These are phyloP conservation scores for Steatocranus sp. DNA, from an alignment of 2,797 vertebrate genomes.

Conservation along the genomic window DNA sequence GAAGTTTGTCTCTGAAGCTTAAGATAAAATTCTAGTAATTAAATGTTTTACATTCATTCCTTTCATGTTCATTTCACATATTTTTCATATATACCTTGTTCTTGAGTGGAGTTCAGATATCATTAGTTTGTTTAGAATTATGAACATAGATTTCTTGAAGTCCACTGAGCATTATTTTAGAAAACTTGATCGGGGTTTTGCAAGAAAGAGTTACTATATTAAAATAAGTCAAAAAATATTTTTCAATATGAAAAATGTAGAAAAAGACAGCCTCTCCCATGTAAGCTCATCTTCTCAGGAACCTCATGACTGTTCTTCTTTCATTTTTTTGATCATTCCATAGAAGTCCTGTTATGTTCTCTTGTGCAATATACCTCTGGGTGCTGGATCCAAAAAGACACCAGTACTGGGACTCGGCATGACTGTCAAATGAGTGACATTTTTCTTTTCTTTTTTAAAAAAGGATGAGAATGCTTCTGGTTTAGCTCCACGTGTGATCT, in stretches of 20 bases:
- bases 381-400: not conserved
- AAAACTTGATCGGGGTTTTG: accelerated
- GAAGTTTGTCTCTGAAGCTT: not conserved
- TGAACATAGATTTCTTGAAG: not conserved
- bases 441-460: not conserved
- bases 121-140: not conserved
- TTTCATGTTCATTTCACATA: not conserved
- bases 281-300: not conserved
- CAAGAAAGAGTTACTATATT: not conserved
- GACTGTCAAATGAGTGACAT: not conserved
- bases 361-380: no score
- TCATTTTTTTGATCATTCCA: not conserved
- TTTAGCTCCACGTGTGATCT: not conserved
- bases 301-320: not conserved
- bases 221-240: not conserved
- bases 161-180: not conserved
- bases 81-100: not conserved
- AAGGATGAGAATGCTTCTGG: accelerated
- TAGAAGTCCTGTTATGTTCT: not conserved
- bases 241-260: not conserved
- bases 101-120: not conserved
- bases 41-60: not conserved
- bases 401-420: not conserved
- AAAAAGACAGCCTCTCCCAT: not conserved
- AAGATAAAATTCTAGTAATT: no score